Percentiles rank a stretch among this genome's conserved stretches.
These are phyloP conservation scores for Venturia canescens DNA, from an alignment of 1,140 invertebrate genomes.

Conservation along the genomic window DNA sequence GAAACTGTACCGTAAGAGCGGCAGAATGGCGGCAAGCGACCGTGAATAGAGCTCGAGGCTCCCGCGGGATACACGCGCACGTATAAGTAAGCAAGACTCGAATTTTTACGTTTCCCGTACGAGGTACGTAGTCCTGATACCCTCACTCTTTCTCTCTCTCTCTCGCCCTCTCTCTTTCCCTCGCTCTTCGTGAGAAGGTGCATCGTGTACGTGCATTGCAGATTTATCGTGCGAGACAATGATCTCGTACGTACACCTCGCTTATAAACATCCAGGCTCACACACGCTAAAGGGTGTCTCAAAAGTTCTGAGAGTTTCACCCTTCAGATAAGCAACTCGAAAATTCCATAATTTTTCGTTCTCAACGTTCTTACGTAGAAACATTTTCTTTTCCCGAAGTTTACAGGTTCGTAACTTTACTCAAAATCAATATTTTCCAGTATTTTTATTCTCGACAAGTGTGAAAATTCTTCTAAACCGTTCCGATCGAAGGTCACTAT, in stretches of 20 bases:
- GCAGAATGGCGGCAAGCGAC: not conserved
- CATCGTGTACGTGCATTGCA: slow-evolving; percentile 63
- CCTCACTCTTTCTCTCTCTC: not conserved
- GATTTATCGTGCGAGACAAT: slow-evolving; percentile 58
- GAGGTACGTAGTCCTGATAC: slow-evolving; percentile 4
- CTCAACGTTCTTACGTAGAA: no score
- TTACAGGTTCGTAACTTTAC: no score
- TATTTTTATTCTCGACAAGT: no score
- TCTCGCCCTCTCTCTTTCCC: not conserved
- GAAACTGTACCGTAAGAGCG: not conserved
- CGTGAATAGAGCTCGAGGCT: slow-evolving; percentile 6
- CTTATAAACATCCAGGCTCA: not conserved
- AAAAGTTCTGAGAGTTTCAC: no score
- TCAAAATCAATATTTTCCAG: no score
- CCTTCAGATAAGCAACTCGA: no score
- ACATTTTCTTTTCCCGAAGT: no score
- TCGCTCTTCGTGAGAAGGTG: slow-evolving; percentile 39
- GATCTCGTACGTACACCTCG: slow-evolving; percentile 30
- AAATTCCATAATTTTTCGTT: no score
- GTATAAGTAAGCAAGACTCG: slow-evolving; percentile 32
- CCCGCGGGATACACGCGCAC: not conserved
- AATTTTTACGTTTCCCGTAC: slow-evolving; percentile 39
- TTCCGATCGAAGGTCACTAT: no score
- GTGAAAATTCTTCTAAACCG: no score
- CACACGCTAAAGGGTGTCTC: not conserved